Evolutionary conservation across 2,113 vertebrate genomes (phyloP), one percentile per base, ranked within the genome.

Genomic region (Oxyruncus cristatus): DNA sequence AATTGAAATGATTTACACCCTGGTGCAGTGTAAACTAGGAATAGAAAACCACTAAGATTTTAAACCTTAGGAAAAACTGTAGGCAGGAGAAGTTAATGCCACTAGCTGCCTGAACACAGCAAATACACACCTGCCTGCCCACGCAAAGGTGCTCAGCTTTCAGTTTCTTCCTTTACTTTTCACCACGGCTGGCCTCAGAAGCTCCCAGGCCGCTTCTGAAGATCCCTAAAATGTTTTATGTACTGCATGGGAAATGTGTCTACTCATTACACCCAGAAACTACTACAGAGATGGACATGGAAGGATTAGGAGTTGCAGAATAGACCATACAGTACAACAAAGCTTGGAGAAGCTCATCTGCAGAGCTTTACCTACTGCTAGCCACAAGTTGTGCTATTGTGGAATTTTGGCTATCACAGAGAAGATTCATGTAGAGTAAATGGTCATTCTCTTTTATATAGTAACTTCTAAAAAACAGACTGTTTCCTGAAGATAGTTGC

Each of bases 11-110:
- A 81, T 85, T 67, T 85, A 59, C 79, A 84, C 47, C 6, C 78
- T 73, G 28, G 14, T 79, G 53, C 37, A 70, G 41, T 27, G 55
- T 65, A 62, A 86, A 94, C 67, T 41, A 75, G 90, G 55, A 94
- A 89, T 22, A 75, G 70, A 70, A 89, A 86, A 86, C 78, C 28
- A 47, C 3, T n/a, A 23, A 80, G 62, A 68, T 3, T 63, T 44
- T 35, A 77, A 89, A 85, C 6, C 24, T 50, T 33, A 14, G 9
- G n/a, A 49, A 14, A 84, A 58, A 84, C 58, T 72, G 58, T 41
- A 81, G 33, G 3, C 35, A 63, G n/a, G 3, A 41, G 14, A 62
- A 92, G 17, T 26, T 37, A 37, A 21, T n/a, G 65, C 33, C 67
- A 14, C 15, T 24, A 49, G 41, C 59, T 91, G 82, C 56, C 42